phyloP scores from a whole-genome alignment of 2,113 vertebrate species.

The Sporophila hypoxantha region DNA sequence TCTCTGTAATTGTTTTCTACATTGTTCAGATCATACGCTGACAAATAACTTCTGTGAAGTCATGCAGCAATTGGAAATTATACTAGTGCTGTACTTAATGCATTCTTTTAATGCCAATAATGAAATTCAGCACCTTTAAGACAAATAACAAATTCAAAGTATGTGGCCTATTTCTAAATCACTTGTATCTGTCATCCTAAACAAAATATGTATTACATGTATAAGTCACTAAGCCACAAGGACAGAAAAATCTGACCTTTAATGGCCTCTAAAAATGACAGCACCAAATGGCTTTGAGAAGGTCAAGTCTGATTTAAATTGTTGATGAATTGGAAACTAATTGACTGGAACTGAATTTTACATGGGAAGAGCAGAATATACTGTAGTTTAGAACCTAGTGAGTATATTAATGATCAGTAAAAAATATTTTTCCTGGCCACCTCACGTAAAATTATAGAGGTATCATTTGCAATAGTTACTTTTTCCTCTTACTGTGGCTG shows the following conservation, averaged over 20 bases:
- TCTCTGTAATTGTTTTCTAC: not conserved
- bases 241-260: constrained; percentile 58
- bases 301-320: constrained; percentile 72
- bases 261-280: constrained; percentile 58
- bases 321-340: constrained; percentile 68
- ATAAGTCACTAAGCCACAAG: constrained; percentile 43
- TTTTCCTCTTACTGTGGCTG: not conserved
- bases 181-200: constrained; percentile 49
- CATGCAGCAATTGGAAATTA: not conserved
- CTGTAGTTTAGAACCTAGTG: constrained; percentile 48
- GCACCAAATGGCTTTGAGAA: constrained; percentile 62
- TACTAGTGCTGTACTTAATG: not conserved
- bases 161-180: constrained; percentile 7
- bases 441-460: constrained; percentile 19
- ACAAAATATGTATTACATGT: constrained; percentile 33
- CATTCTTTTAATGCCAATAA: not conserved
- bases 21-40: not conserved
- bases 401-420: constrained; percentile 47
- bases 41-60: not conserved
- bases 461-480: not conserved
- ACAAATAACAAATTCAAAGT: constrained; percentile 32
- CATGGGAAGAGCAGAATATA: constrained; percentile 26
- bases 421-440: constrained; percentile 54
- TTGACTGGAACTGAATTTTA: constrained; percentile 65
- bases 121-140: constrained; percentile 11